Evolutionary conservation across 2,113 vertebrate species (phyloP).

Genomic region (Rynchops niger): DNA sequence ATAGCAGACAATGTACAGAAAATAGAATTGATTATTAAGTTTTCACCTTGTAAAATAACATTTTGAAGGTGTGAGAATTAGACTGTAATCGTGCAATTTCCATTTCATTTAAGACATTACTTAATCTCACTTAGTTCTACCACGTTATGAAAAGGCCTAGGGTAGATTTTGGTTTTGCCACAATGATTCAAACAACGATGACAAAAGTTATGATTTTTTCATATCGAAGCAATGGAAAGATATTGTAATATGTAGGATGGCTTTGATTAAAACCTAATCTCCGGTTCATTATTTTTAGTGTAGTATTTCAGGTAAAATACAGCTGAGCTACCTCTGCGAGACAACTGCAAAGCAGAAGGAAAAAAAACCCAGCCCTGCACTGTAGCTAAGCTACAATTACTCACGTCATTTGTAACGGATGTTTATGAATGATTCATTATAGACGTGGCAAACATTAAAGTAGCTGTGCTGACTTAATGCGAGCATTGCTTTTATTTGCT

Average conservation of each 20-base stretch:
- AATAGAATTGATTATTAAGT: constrained; percentile 6
- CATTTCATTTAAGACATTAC: background rate
- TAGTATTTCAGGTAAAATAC: background rate
- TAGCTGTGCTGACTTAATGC: background rate
- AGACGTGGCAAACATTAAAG: background rate
- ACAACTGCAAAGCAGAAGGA: constrained; percentile 12
- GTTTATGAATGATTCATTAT: constrained; percentile 13
- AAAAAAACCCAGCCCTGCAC: background rate
- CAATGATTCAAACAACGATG: constrained; percentile 65
- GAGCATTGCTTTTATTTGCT: background rate
- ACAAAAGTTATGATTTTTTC: constrained; percentile 48
- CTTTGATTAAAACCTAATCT: constrained; percentile 32
- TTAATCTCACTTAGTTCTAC: constrained; percentile 17
- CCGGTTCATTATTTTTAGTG: background rate
- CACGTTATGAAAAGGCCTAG: background rate
- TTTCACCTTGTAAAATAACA: constrained; percentile 29
- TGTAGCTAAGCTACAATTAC: background rate
- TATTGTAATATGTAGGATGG: constrained; percentile 39
- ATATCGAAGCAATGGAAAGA: constrained; percentile 62
- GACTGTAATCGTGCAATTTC: constrained; percentile 10
- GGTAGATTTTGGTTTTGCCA: constrained; percentile 71
- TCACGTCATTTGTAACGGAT: background rate
- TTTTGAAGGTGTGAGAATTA: constrained; percentile 45
- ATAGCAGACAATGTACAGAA: background rate
- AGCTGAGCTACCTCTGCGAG: constrained; percentile 2